Conservation (phyloP, 2,888 invertebrate species). For the Cephus pygmeus region DNA sequence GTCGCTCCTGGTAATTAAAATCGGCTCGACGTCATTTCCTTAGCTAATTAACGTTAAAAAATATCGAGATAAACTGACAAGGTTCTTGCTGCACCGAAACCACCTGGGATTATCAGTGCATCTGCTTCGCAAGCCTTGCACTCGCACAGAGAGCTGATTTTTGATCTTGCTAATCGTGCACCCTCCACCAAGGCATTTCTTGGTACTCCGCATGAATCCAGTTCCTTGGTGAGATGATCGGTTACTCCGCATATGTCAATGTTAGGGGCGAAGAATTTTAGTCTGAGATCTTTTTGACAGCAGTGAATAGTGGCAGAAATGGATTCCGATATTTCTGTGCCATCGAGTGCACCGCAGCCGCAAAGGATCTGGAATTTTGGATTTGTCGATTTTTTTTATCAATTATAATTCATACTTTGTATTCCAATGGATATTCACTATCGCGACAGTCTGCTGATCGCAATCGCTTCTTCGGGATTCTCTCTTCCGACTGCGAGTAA, state of each 20-base stretch:
- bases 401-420: conserved; percentile 16
- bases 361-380: conserved; percentile 63
- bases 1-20: conserved; percentile 61
- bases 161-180: conserved; percentile 68
- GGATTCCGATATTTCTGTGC: conserved; percentile 70
- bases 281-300: conserved; percentile 35
- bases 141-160: conserved; percentile 60
- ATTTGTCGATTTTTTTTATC: background rate
- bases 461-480: conserved; percentile 23
- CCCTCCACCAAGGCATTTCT: conserved; percentile 70
- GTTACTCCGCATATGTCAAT: conserved; percentile 35
- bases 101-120: conserved; percentile 71
- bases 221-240: conserved; percentile 43
- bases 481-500: conserved; percentile 13
- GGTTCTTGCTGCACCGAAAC: conserved; percentile 71
- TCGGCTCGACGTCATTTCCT: background rate
- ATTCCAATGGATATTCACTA: conserved; percentile 30
- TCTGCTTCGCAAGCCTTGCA: conserved; percentile 62
- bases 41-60: background rate
- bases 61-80: conserved; percentile 60
- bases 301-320: conserved; percentile 59
- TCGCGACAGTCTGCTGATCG: conserved; percentile 34
- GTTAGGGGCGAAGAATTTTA: conserved; percentile 51
- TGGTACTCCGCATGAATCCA: conserved; percentile 25
- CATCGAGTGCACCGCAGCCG: conserved; percentile 70